These are phyloP conservation scores for Champsocephalus esox DNA, from an alignment of 2,797 vertebrate genomes.

Conservation along the genomic window DNA sequence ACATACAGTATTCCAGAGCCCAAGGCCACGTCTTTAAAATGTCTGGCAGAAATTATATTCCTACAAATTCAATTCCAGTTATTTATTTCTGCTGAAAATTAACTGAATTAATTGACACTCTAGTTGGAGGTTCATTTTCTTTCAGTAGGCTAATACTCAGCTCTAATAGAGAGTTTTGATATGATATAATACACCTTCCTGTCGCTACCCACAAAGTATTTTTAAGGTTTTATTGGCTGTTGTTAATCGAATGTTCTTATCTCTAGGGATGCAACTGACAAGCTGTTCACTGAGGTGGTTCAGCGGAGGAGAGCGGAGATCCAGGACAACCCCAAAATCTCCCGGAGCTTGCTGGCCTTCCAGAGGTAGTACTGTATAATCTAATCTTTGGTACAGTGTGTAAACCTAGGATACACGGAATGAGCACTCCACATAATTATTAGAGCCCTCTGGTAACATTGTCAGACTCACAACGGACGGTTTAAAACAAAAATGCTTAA, in stretches of 20 bases:
- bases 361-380: conserved; percentile 79
- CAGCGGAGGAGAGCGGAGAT: conserved; percentile 87
- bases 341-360: conserved; percentile 87
- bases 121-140: too few relatives aligned
- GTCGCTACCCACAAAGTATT: too few relatives aligned
- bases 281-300: conserved; percentile 89
- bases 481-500: neutral
- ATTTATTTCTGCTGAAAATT: too few relatives aligned
- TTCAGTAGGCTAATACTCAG: too few relatives aligned
- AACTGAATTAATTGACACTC: too few relatives aligned
- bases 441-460: neutral
- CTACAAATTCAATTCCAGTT: too few relatives aligned
- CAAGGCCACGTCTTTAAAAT: too few relatives aligned
- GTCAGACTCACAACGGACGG: neutral
- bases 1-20: too few relatives aligned
- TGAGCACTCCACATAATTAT: neutral
- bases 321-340: conserved; percentile 83
- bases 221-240: neutral
- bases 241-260: neutral
- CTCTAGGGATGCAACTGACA: conserved; percentile 91
- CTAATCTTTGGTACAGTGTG: neutral
- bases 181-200: too few relatives aligned
- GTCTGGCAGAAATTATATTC: too few relatives aligned
- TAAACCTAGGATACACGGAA: neutral
- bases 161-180: too few relatives aligned